Conservation (phyloP, 2,888 invertebrate species). For the Tetragonula carbonaria region DNA sequence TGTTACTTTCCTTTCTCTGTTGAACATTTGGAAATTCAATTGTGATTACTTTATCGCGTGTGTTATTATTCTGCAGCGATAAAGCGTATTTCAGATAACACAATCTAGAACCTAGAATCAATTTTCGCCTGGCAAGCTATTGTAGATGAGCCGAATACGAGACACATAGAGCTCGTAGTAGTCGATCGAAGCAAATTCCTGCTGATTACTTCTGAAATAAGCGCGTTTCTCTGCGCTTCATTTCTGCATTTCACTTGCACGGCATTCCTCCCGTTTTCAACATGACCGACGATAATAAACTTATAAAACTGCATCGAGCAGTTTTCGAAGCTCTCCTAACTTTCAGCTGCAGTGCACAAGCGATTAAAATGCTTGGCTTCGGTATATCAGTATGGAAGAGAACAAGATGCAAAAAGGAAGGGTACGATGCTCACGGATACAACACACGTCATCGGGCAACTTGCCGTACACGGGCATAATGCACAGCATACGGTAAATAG, state of each 20-base stretch:
- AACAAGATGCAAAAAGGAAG: background rate
- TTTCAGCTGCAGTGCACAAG: background rate
- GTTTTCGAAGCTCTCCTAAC: background rate
- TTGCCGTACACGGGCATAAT: slow-evolving; percentile 17
- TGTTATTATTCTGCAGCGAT: background rate
- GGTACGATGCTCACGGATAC: slow-evolving; percentile 25
- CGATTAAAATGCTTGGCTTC: slow-evolving; percentile 16
- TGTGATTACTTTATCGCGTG: background rate
- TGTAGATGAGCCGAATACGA: background rate
- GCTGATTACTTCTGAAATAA: slow-evolving; percentile 28
- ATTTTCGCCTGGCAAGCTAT: slow-evolving; percentile 16
- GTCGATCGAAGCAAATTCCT: slow-evolving; percentile 49
- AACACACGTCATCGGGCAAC: slow-evolving; percentile 23
- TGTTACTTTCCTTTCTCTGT: slow-evolving; percentile 66
- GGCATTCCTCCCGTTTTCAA: slow-evolving; percentile 32
- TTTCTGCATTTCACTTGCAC: slow-evolving; percentile 5
- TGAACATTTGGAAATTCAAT: slow-evolving; percentile 63
- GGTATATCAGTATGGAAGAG: background rate
- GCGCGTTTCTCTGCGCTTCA: slow-evolving; percentile 13
- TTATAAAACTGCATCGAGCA: slow-evolving; percentile 9
- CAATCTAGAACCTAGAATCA: background rate
- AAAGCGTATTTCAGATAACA: background rate
- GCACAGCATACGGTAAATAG: slow-evolving; percentile 31
- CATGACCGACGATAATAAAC: slow-evolving; percentile 1
- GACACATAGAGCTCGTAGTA: background rate